A percentile compares a stretch with the other conserved stretches of the same genome.
phyloP scores from a whole-genome alignment of 1,140 invertebrate genomes.

The Heliconius congener region DNA sequence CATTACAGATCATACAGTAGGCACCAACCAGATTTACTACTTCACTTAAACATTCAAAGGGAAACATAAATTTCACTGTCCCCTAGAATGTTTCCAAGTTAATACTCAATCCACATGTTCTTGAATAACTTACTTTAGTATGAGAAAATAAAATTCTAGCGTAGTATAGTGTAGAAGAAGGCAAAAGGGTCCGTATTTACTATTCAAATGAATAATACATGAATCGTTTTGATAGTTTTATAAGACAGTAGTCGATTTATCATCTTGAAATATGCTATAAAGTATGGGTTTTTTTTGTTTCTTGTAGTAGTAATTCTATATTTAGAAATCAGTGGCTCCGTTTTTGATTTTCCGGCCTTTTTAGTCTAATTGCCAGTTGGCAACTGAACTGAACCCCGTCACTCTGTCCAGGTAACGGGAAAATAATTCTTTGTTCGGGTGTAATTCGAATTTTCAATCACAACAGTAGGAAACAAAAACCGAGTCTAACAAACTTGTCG shows the following conservation, averaged over 20 bases:
- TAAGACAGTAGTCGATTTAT: neutral
- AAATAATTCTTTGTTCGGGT: too few species aligned
- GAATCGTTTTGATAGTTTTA: neutral
- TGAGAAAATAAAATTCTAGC: neutral
- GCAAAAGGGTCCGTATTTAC: constrained; percentile 1
- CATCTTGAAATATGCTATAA: neutral
- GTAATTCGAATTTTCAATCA: too few species aligned
- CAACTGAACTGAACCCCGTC: too few species aligned
- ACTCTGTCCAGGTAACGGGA: too few species aligned
- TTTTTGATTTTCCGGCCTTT: too few species aligned
- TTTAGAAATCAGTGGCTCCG: too few species aligned
- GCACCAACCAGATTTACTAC: neutral
- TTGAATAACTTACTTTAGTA: neutral
- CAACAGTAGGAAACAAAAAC: too few species aligned
- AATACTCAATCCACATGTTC: neutral
- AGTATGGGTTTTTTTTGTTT: neutral
- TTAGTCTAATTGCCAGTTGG: too few species aligned
- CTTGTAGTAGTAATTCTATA: too few species aligned
- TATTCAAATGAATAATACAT: constrained; percentile 4
- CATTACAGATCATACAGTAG: neutral
- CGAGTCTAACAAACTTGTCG: too few species aligned
- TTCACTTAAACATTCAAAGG: neutral
- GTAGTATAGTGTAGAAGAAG: neutral
- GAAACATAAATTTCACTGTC: too few species aligned
- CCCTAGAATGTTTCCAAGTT: neutral